A percentile compares a stretch with the other conserved stretches of the same genome.
Evolutionary conservation across 2,113 vertebrate species (phyloP).

Genomic region (Gymnobelideus leadbeateri): DNA sequence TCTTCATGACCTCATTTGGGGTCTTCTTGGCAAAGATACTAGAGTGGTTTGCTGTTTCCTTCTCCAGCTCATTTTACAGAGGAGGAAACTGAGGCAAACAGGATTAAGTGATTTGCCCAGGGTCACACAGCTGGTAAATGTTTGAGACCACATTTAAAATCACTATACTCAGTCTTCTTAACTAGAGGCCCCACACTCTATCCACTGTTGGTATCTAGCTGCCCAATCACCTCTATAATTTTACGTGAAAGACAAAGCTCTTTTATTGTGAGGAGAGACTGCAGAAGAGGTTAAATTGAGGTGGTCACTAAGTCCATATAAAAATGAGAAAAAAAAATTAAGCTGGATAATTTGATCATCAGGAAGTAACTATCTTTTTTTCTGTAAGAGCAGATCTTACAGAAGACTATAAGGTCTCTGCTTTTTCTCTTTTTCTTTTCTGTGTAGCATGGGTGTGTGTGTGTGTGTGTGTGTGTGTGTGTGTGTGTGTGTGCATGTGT

Average conservation of each 20-base stretch:
- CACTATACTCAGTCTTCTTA: background rate
- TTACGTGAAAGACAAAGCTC: background rate
- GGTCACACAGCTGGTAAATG: background rate
- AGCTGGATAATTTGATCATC: background rate
- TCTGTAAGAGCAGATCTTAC: background rate
- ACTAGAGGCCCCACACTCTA: background rate
- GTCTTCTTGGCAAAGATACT: background rate
- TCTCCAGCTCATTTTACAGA: background rate
- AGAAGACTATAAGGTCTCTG: background rate
- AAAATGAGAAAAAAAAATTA: background rate
- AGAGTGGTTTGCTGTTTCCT: background rate
- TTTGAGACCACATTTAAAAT: background rate
- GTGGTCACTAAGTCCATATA: background rate
- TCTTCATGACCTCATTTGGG: background rate
- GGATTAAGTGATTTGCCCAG: background rate
- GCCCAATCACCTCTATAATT: background rate
- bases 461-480: no score
- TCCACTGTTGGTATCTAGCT: background rate
- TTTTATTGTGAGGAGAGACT: background rate
- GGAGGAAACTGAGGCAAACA: background rate
- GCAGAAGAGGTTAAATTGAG: background rate
- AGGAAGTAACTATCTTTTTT: background rate
- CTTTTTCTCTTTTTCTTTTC: background rate
- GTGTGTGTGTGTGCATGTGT: no score
- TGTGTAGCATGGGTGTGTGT: background rate